Conservation (phyloP, 2,888 invertebrate species). For the Ethmia dodecea region DNA sequence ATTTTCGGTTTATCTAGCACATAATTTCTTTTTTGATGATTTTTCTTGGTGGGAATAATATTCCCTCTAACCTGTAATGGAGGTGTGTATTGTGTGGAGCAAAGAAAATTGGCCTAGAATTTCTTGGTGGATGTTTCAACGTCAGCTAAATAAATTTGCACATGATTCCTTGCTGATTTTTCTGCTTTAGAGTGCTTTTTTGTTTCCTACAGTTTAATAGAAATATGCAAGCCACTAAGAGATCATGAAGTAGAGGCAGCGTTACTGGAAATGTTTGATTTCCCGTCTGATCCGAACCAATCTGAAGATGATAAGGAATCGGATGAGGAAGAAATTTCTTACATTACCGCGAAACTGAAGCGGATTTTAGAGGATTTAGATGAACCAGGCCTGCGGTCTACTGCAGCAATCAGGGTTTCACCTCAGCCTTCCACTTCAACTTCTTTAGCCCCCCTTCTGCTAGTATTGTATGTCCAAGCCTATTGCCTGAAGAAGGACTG, state of each 20-base stretch:
- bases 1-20: background rate
- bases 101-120: background rate
- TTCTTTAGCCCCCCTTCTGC: too few relatives aligned
- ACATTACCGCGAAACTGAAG: background rate
- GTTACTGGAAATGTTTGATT: too few relatives aligned
- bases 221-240: background rate
- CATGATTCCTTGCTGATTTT: background rate
- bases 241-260: too few relatives aligned
- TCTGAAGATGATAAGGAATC: background rate
- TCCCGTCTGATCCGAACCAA: too few relatives aligned
- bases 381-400: background rate
- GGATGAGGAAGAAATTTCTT: background rate
- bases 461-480: too few relatives aligned
- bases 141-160: background rate
- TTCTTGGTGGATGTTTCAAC: background rate
- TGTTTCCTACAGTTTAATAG: background rate
- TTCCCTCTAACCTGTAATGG: background rate
- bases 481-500: too few relatives aligned
- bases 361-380: background rate
- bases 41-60: background rate
- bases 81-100: background rate
- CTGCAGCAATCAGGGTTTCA: background rate
- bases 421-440: background rate
- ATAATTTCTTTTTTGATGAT: background rate
- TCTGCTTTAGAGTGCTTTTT: background rate